Conservation (phyloP, 2,888 invertebrate genomes). For the Linhomoeus sp. region DNA sequence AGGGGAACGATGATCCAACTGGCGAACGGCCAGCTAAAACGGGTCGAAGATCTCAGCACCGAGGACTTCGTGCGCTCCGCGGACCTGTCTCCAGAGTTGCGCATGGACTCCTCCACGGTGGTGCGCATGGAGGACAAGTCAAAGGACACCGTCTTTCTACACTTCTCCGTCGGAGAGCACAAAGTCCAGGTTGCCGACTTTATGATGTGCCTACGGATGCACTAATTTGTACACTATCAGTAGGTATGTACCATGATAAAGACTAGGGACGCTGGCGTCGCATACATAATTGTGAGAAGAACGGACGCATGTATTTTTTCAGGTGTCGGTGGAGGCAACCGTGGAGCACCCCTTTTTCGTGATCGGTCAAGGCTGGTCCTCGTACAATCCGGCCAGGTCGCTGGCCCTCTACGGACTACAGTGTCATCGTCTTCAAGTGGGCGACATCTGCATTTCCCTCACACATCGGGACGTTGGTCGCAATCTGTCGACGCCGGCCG, state of each 20-base stretch:
- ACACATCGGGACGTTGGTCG: constrained; percentile 31
- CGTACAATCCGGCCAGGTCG: constrained; percentile 57
- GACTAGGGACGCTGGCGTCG: no score
- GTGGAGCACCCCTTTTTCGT: constrained; percentile 76
- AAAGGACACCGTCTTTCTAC: constrained; percentile 36
- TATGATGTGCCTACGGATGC: no score
- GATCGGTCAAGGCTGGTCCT: constrained; percentile 75
- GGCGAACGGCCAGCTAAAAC: constrained; percentile 53
- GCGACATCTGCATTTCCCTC: constrained; percentile 66
- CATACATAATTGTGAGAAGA: no score
- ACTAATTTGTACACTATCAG: no score
- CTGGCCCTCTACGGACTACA: constrained; percentile 52
- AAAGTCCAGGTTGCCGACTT: constrained; percentile 42
- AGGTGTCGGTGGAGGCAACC: constrained; percentile 65
- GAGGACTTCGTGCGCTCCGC: constrained; percentile 73
- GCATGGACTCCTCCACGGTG: constrained; percentile 67
- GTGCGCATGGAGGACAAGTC: constrained; percentile 47
- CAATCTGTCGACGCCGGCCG: no score
- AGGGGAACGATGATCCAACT: constrained; percentile 61
- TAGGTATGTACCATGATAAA: no score
- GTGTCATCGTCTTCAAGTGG: constrained; percentile 62
- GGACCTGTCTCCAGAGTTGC: constrained; percentile 49
- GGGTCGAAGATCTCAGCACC: constrained; percentile 67
- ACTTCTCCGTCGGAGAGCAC: constrained; percentile 58
- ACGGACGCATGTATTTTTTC: constrained; percentile 11